phyloP scores from a whole-genome alignment of 2,888 invertebrate species.

The Notodonta ziczac region DNA sequence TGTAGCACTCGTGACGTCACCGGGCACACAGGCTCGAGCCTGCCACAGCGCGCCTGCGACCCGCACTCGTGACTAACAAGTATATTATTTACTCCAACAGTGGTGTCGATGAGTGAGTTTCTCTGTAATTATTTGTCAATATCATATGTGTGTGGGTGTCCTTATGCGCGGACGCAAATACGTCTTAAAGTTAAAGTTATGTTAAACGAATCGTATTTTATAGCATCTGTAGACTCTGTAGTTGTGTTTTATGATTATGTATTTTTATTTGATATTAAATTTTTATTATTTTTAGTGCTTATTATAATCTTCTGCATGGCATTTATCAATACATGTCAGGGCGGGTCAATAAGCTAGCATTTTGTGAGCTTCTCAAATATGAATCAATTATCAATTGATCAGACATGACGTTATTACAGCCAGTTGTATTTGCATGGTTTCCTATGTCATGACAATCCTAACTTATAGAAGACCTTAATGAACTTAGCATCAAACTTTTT shows the following conservation, averaged over 20 bases:
- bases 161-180: neutral
- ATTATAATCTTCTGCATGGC: no score
- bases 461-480: no score
- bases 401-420: no score
- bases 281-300: no score
- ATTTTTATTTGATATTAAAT: neutral
- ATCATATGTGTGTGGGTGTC: neutral
- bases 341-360: neutral
- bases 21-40: neutral
- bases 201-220: neutral
- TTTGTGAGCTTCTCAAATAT: neutral
- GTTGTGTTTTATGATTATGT: neutral
- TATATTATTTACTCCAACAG: constrained; percentile 16
- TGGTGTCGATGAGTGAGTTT: constrained; percentile 10
- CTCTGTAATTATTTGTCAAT: constrained; percentile 2
- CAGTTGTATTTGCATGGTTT: no score
- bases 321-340: neutral
- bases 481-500: no score
- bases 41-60: constrained; percentile 38
- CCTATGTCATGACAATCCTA: no score
- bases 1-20: constrained; percentile 17
- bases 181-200: constrained; percentile 6
- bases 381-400: neutral
- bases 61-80: constrained; percentile 35
- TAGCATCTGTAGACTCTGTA: neutral